Conservation (phyloP, 2,113 vertebrate genomes). For the Mixornis gularis region DNA sequence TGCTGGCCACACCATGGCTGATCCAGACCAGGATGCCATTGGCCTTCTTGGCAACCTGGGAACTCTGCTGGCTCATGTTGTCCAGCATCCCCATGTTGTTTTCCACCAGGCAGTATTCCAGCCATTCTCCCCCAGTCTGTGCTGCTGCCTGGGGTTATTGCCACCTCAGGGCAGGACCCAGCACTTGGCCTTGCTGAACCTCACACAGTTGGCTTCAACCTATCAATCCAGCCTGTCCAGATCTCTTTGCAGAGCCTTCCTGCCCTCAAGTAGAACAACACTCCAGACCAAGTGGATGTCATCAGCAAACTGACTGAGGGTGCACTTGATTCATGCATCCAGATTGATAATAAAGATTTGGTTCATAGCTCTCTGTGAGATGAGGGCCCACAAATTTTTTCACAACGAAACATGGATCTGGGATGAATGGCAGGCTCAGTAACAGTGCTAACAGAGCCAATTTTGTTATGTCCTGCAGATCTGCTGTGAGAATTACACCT, state of each 20-base stretch:
- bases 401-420: background rate
- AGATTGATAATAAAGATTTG: background rate
- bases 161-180: background rate
- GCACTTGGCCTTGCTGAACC: background rate
- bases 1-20: background rate
- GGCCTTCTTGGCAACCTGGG: background rate
- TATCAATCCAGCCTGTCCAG: background rate
- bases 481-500: background rate
- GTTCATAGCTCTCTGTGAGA: background rate
- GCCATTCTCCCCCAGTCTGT: background rate
- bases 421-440: background rate
- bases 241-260: background rate
- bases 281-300: background rate
- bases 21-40: rapidly evolving
- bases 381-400: background rate
- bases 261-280: background rate
- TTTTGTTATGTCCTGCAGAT: background rate
- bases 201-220: rapidly evolving
- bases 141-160: rapidly evolving
- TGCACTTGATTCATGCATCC: background rate
- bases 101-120: background rate
- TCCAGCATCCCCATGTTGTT: rapidly evolving
- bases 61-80: rapidly evolving
- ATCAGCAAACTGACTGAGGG: background rate
- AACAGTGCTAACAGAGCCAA: background rate